Evolutionary conservation across 1,140 invertebrate species (phyloP).

Genomic region (Nasonia giraulti): DNA sequence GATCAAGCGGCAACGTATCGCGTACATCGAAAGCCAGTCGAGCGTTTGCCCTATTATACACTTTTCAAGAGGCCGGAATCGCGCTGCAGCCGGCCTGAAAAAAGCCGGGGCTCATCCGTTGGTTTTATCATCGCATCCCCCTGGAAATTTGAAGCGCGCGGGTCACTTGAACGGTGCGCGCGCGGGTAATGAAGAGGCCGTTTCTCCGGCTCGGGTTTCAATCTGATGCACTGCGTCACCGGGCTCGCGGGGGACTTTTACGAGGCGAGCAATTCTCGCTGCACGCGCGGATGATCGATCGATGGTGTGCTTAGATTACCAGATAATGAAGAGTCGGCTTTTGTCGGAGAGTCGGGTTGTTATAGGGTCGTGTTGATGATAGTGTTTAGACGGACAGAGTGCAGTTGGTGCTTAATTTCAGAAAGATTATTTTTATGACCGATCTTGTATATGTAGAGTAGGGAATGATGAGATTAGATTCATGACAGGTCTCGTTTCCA

Average conservation of each 20-base stretch:
- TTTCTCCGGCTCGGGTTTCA: constrained; percentile 4
- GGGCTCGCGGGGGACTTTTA: not conserved
- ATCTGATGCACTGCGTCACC: not conserved
- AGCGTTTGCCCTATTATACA: constrained; percentile 12
- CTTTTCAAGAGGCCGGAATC: constrained; percentile 4
- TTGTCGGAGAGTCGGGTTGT: not conserved
- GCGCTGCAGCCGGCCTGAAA: not conserved
- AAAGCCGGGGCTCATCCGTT: not conserved
- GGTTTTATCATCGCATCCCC: not conserved
- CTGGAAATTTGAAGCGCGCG: not conserved
- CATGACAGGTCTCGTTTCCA: too few species aligned
- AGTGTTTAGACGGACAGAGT: too few species aligned
- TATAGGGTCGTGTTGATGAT: too few species aligned
- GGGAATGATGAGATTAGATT: too few species aligned
- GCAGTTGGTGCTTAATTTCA: too few species aligned
- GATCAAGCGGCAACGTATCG: not conserved
- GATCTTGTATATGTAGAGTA: too few species aligned
- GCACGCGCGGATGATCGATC: not conserved
- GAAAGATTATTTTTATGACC: too few species aligned
- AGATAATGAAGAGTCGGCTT: not conserved
- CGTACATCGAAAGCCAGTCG: not conserved
- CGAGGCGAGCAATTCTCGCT: not conserved
- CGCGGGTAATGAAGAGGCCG: not conserved
- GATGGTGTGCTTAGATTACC: not conserved
- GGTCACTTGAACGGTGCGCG: not conserved